These are phyloP conservation scores for Eulemur rufifrons DNA, from an alignment of 2,113 vertebrate genomes.

Conservation along the genomic window DNA sequence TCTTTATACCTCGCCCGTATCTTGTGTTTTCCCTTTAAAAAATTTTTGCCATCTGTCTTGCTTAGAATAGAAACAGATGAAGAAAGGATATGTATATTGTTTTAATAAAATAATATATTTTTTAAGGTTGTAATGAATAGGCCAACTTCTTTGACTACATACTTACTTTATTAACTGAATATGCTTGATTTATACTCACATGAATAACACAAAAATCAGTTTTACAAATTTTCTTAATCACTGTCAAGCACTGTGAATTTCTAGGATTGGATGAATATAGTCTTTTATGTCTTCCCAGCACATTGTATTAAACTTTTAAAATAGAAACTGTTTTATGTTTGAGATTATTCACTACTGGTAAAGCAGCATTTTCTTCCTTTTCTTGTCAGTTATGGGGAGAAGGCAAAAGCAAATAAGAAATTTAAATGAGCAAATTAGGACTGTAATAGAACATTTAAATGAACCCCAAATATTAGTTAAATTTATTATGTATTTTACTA, in stretches of 20 bases:
- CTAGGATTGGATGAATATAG: not conserved
- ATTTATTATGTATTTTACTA: not conserved
- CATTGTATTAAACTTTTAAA: not conserved
- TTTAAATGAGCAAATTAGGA: not conserved
- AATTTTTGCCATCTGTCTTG: not conserved
- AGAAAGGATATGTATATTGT: not conserved
- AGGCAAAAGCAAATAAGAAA: not conserved
- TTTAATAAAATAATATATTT: not conserved
- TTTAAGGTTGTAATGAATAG: not conserved
- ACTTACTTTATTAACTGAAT: not conserved
- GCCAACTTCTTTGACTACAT: not conserved
- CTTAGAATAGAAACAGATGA: constrained; percentile 31
- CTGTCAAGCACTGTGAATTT: not conserved
- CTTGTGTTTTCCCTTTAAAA: not conserved
- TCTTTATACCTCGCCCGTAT: not conserved
- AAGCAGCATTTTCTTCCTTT: not conserved
- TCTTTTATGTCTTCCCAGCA: not conserved
- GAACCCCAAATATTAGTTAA: not conserved
- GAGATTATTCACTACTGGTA: not conserved
- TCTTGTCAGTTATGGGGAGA: not conserved
- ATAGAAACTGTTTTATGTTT: not conserved
- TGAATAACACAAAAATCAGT: not conserved
- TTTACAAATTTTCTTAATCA: not conserved
- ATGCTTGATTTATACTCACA: not conserved
- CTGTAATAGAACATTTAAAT: not conserved